Percentiles rank a stretch among this genome's conserved stretches.
These are phyloP conservation scores for Drosophila suboccidentalis DNA, from an alignment of 2,888 invertebrate species.

Conservation along the genomic window DNA sequence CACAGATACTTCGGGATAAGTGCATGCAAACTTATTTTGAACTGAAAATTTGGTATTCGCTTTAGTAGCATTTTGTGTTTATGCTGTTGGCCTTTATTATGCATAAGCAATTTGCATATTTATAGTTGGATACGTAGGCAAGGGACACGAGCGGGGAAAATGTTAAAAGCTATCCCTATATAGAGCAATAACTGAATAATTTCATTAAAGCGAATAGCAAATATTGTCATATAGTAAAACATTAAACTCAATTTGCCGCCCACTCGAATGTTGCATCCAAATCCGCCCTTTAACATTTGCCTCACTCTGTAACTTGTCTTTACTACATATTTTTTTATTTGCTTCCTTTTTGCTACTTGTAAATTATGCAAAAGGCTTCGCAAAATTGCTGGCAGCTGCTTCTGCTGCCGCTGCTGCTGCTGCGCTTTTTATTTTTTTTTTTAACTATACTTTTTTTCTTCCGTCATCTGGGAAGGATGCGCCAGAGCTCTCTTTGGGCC, in stretches of 20 bases:
- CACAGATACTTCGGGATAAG: conserved; percentile 8
- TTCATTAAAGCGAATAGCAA: conserved; percentile 69
- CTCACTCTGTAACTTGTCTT: conserved; percentile 30
- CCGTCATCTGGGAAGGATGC: conserved; percentile 47
- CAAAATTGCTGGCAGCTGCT: conserved; percentile 73
- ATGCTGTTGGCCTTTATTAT: conserved; percentile 55
- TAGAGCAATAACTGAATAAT: conserved; percentile 70
- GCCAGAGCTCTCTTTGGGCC: conserved; percentile 34
- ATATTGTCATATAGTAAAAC: conserved; percentile 60
- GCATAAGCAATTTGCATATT: conserved; percentile 71
- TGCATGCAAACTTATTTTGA: conserved; percentile 14
- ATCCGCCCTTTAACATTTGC: conserved; percentile 2
- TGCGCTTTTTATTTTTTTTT: conserved; percentile 16
- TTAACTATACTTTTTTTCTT: neutral
- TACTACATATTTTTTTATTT: conserved; percentile 29
- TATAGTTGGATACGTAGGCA: conserved; percentile 28
- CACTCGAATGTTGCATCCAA: conserved; percentile 24
- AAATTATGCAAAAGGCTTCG: conserved; percentile 80
- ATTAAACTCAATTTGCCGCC: conserved; percentile 56
- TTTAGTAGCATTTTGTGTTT: conserved; percentile 35
- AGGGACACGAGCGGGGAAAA: neutral
- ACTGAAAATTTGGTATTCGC: conserved; percentile 8
- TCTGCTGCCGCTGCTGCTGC: conserved; percentile 57
- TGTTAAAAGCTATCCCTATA: conserved; percentile 24
- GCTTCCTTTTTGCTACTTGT: conserved; percentile 69